Conservation (phyloP, 2,888 invertebrate species). For the Aphrophora alni region DNA sequence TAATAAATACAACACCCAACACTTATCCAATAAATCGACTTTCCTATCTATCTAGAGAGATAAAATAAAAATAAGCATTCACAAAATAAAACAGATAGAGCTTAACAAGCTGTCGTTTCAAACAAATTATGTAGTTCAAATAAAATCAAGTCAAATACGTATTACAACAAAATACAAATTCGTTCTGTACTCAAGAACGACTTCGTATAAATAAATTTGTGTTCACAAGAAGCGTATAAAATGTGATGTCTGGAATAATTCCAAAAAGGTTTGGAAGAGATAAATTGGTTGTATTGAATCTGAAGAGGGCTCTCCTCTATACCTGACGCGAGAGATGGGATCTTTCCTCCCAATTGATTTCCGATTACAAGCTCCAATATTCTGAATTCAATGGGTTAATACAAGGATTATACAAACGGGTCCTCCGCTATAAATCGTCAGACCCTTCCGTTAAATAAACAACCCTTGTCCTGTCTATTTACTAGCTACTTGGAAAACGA, state of each 20-base stretch:
- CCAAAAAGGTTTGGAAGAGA: not conserved
- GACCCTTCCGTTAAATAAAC: slow-evolving; percentile 4
- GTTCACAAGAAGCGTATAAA: not conserved
- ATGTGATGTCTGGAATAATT: not conserved
- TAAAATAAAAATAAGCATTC: too few species aligned
- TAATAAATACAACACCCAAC: too few species aligned
- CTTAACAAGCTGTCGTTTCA: too few species aligned
- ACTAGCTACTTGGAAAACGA: not conserved
- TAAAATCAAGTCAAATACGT: not conserved
- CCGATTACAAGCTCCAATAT: slow-evolving; percentile 9
- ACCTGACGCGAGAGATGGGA: not conserved
- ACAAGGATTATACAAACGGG: not conserved
- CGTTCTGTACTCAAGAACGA: not conserved
- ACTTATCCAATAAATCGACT: too few species aligned
- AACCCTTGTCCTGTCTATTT: slow-evolving; percentile 6
- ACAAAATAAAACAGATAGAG: too few species aligned
- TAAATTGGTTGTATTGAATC: not conserved
- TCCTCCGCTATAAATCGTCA: not conserved
- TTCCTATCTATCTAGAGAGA: too few species aligned
- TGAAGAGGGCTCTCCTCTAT: not conserved
- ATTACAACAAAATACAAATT: not conserved
- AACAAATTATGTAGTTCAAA: not conserved
- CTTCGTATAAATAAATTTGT: not conserved
- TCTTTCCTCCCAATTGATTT: not conserved
- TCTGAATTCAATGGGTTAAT: not conserved